These are phyloP conservation scores for Carduelis carduelis DNA, from an alignment of 2,797 vertebrate genomes.

Conservation along the genomic window DNA sequence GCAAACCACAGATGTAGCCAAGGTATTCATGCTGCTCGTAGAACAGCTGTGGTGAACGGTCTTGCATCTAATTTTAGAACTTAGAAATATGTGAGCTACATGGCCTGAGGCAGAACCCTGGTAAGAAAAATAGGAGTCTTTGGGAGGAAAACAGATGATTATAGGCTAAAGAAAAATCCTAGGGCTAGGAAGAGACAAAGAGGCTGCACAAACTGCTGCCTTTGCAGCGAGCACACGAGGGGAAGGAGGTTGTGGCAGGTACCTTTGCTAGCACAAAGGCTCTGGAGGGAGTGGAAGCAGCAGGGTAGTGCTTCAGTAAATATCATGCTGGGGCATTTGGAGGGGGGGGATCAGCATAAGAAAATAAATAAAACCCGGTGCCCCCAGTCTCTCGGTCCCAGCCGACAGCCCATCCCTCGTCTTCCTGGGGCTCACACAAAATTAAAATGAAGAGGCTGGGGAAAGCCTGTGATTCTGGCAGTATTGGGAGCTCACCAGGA, in stretches of 20 bases:
- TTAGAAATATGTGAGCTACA: background rate
- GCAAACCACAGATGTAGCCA: background rate
- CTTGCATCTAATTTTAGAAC: background rate
- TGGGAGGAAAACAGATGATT: background rate
- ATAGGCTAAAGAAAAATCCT: background rate
- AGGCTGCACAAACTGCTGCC: background rate
- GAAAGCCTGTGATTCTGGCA: background rate
- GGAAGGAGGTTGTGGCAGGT: background rate
- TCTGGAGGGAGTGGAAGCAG: background rate
- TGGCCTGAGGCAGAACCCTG: background rate
- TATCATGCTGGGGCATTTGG: background rate
- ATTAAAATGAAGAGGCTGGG: background rate
- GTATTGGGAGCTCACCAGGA: background rate
- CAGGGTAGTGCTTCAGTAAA: background rate
- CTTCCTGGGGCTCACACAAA: background rate
- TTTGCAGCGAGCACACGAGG: background rate
- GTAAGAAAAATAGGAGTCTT: background rate
- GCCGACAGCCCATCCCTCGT: background rate
- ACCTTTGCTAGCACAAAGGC: background rate
- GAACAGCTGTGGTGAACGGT: background rate
- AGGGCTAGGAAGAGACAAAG: background rate
- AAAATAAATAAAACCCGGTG: background rate
- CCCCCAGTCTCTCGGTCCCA: background rate
- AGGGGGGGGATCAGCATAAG: background rate
- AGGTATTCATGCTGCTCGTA: background rate